A percentile compares a stretch with the other conserved stretches of the same genome.
Evolutionary conservation across 1,140 invertebrate genomes (phyloP).

Genomic region (Leptonema lineaticorne): DNA sequence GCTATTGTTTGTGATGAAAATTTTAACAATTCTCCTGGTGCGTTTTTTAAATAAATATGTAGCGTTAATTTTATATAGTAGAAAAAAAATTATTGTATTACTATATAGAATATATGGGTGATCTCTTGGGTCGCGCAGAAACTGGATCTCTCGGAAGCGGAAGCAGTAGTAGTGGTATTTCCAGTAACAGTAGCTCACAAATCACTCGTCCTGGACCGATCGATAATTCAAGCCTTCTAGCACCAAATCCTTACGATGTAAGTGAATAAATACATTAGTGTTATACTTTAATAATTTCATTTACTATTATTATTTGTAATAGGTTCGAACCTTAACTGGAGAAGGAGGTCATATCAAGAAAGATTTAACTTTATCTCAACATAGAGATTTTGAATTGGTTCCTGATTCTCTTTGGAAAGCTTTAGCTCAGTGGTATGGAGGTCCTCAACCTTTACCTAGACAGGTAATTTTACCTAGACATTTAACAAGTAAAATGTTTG

Average conservation of each 20-base stretch:
- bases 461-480: conserved; percentile 60
- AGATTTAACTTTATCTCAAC: conserved; percentile 68
- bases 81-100: background rate
- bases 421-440: conserved; percentile 82
- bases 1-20: conserved; percentile 65
- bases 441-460: conserved; percentile 74
- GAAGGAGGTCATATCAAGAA: conserved; percentile 79
- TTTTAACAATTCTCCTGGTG: conserved; percentile 57
- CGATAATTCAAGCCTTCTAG: conserved; percentile 72
- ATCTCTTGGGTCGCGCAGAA: conserved; percentile 58
- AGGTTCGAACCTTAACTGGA: conserved; percentile 69
- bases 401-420: conserved; percentile 85
- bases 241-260: conserved; percentile 63
- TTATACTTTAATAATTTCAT: conserved; percentile 1
- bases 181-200: conserved; percentile 49
- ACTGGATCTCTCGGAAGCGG: conserved; percentile 55
- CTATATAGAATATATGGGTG: conserved; percentile 59
- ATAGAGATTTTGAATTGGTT: conserved; percentile 79
- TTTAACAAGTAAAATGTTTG: background rate
- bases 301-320: conserved; percentile 34
- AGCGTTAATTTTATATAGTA: background rate
- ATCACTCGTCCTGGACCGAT: conserved; percentile 68
- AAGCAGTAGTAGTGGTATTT: conserved; percentile 61
- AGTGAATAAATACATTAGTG: conserved; percentile 28
- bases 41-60: background rate